Conservation (phyloP, 2,888 invertebrate species). For the Eristalis arbustorum region DNA sequence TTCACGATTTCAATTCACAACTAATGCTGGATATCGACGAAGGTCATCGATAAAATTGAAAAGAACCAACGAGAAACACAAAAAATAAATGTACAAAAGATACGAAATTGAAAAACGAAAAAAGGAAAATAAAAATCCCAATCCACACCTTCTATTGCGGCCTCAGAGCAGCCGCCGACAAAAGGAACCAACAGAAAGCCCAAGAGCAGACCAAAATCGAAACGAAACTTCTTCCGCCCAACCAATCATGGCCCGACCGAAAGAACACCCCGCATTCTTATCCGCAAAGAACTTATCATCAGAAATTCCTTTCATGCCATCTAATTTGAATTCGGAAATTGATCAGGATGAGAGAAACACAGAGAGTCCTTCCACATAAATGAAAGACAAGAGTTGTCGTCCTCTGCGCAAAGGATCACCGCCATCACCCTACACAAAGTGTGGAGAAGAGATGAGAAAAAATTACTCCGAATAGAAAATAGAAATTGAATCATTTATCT, state of each 20-base stretch:
- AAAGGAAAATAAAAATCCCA: conserved; percentile 45
- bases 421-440: not conserved
- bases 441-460: conserved; percentile 10
- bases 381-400: conserved; percentile 46
- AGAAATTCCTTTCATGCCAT: conserved; percentile 56
- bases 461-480: conserved; percentile 17
- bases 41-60: conserved; percentile 61
- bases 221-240: conserved; percentile 19
- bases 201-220: not conserved
- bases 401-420: conserved; percentile 13
- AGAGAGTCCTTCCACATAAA: conserved; percentile 22
- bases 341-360: conserved; percentile 43
- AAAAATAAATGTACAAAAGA: conserved; percentile 11
- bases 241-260: conserved; percentile 34
- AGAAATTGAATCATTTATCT: conserved; percentile 63
- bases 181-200: conserved; percentile 11
- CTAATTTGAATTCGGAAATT: conserved; percentile 69
- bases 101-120: conserved; percentile 46
- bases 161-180: conserved; percentile 1
- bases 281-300: conserved; percentile 61
- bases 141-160: conserved; percentile 38
- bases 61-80: conserved; percentile 37
- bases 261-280: conserved; percentile 38
- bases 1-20: conserved; percentile 64
- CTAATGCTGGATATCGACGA: conserved; percentile 48